A percentile compares a stretch with the other conserved stretches of the same genome.
phyloP scores from a whole-genome alignment of 1,140 invertebrate species.

The Eriosoma lanigerum region DNA sequence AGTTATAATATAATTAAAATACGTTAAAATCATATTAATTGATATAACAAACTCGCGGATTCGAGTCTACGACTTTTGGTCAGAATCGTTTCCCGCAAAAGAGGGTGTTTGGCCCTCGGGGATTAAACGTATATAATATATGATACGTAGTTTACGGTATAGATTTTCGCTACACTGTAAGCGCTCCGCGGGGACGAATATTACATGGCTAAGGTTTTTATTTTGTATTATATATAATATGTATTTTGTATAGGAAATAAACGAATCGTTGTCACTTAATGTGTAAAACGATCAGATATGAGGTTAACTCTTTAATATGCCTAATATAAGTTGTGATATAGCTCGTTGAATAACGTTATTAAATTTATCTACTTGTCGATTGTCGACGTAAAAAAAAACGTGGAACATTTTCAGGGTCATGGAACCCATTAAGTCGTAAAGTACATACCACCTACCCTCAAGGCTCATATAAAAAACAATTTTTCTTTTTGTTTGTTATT shows the following conservation, averaged over 20 bases:
- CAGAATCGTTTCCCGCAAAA: background rate
- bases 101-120: slow-evolving; percentile 20
- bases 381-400: too few relatives aligned
- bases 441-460: too few relatives aligned
- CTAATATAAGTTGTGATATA: too few relatives aligned
- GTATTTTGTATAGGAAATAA: too few relatives aligned
- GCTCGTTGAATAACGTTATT: too few relatives aligned
- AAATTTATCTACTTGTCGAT: too few relatives aligned
- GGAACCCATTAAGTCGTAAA: too few relatives aligned
- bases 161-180: slow-evolving; percentile 36
- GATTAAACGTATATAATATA: background rate
- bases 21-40: slow-evolving; percentile 6
- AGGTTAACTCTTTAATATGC: too few relatives aligned
- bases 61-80: slow-evolving; percentile 27
- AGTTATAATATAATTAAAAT: background rate
- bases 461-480: too few relatives aligned
- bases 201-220: slow-evolving; percentile 24
- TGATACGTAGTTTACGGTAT: slow-evolving; percentile 1
- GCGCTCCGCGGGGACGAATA: background rate
- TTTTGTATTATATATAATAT: background rate
- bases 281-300: background rate
- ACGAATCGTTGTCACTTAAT: background rate
- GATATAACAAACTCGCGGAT: background rate
- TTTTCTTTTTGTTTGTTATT: too few relatives aligned
- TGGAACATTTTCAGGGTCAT: too few relatives aligned